Percentiles rank a stretch among this genome's conserved stretches.
phyloP scores from a whole-genome alignment of 1,140 invertebrate genomes.

The Drosophila insularis region DNA sequence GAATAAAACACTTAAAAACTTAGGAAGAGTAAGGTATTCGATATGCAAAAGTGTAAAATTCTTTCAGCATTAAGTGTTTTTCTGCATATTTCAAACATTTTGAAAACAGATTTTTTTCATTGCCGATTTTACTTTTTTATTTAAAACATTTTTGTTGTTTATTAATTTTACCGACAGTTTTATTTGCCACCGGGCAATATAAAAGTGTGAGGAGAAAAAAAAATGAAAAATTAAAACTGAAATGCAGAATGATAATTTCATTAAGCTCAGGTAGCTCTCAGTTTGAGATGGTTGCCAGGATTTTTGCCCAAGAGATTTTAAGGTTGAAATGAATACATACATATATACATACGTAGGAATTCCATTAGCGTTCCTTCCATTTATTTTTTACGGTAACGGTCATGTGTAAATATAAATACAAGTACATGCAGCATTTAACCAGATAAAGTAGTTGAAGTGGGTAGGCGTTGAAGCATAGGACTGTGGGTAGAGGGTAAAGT shows the following conservation, averaged over 20 bases:
- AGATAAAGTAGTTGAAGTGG: constrained; percentile 11
- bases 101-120: not conserved
- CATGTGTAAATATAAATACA: not conserved
- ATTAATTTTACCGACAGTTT: constrained; percentile 46
- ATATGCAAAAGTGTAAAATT: too few relatives aligned
- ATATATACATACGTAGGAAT: not conserved
- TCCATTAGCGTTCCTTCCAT: not conserved
- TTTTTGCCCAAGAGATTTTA: constrained; percentile 10
- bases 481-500: not conserved
- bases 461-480: not conserved
- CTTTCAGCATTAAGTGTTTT: too few relatives aligned
- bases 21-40: too few relatives aligned
- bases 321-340: constrained; percentile 11
- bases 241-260: constrained; percentile 71
- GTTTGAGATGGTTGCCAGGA: constrained; percentile 22
- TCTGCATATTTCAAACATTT: not conserved
- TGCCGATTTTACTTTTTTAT: not conserved
- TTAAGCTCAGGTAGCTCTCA: constrained; percentile 50
- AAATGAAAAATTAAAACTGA: constrained; percentile 16
- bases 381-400: not conserved
- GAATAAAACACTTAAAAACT: too few relatives aligned
- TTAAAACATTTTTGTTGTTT: not conserved
- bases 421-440: constrained; percentile 16
- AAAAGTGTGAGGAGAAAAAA: not conserved
- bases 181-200: constrained; percentile 47